Evolutionary conservation across 2,888 invertebrate species (phyloP), one percentile per base, ranked within the genome.

Genomic region (Leistus spinibarbis): DNA sequence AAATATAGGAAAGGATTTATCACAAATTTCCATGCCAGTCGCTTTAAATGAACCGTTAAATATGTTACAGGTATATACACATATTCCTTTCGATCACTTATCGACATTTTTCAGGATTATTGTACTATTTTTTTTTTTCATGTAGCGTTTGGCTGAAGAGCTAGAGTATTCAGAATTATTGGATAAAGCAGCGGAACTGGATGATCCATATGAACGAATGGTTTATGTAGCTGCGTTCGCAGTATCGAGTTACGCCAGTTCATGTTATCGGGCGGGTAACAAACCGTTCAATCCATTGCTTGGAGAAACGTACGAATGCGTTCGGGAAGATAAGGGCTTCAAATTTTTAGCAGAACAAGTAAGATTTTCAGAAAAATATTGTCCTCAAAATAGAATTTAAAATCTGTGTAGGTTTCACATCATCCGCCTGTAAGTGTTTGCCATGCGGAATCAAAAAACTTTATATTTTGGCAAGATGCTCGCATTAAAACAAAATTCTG

Each of bases 401-500:
- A n/a, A n/a, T n/a, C n/a, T 62, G 77, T 74, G 9, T 82, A 92
- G 92, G 94, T 95, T 1, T 93, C 93, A 67, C 95, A 95, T 84
- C 95, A 95, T 86, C 95, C 95, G 1, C 95, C 95, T 0, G 90
- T 95, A 22, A 93, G 93, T 72, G 93, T 93, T 20, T 94, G 94
- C 80, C 90, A 93, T 86, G 94, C 94, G 66, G 92, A 93, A 82
- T 3, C 76, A 9, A 70, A 70, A 62, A 76, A 76, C 82, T 95
- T 93, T 88, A 88, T 89, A 22, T 92, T 94, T 85, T 94, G 93
- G 92, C 95, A 95, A 87, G 94, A 95, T 83, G 91, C 93, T 9
- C 88, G 94, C 79, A 92, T 94, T 80, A 94, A 94, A 86, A 95
- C 94, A 76, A 95, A 94, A 86, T 95, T 95, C 87, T 95, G 95